Evolutionary conservation across 2,113 vertebrate species (phyloP), one percentile per base, ranked within the genome.

Genomic region (Rhabdomys dilectus): DNA sequence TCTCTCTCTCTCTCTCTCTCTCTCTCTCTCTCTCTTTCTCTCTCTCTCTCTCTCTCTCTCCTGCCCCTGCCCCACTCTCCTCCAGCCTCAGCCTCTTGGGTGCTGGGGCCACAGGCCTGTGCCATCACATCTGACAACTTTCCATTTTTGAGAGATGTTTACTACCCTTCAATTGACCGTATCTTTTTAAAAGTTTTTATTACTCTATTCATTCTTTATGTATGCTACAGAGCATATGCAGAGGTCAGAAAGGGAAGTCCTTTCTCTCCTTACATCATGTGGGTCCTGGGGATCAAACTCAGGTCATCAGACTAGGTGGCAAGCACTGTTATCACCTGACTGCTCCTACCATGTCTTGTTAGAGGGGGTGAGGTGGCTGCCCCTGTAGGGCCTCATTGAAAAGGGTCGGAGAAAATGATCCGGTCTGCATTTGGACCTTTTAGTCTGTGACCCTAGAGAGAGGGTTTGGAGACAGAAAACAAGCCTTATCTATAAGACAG

Each of bases 41-140:
- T 9, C 73, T 76, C 0, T 42, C 2, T 21, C 24, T 15, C 5
- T 21, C 5, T 9, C 21, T 29, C 22, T 8, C 5, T 21, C 48
- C 75, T 29, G 45, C 4, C 19, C 3, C 1, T 17, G 1, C 1
- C 45, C 22, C 31, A 1, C 2, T 9, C 36, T 17, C 34, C 53
- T 31, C 29, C 31, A 68, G 64, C 31, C 42, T 48, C 75, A 39
- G n/a, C 17, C 17, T n/a, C 36, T 64, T 64, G 62, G 62, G 3
- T 64, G 62, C 62, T 62, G 60, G 36, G 36, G 73, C 16, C 36
- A 13, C 1, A 42, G 16, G 24, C 26, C 36, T 86, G 29, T 48
- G 29, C 29, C 29, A 36, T 19, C 86, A 10, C 22, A 72, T 2
- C 75, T 78, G 81, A 66, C 8, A n/a, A 26, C 15, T 66, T 68